Base-by-base conservation (phyloP, 2,888 invertebrate genomes). In the Eurytoma californica region DNA sequence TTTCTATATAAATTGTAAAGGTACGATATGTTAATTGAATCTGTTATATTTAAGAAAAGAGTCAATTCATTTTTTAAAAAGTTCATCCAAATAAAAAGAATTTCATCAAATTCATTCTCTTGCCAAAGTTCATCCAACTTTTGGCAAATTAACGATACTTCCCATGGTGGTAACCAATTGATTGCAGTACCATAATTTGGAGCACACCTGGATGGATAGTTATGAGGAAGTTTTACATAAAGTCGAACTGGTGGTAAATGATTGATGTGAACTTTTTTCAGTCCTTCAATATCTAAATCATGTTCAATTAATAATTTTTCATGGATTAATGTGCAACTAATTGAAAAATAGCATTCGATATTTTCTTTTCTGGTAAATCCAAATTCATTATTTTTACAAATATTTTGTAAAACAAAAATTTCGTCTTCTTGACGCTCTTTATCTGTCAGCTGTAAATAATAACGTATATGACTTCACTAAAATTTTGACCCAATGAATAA, bases 41-140 rank as follows among this genome's bases (percentile, higher is more conserved):
- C 61, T 14, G 77, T 58, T 47, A 85, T 80, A 7, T 83, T 72
- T 9, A 88, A 68, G 68, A 82, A 87, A 53, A 30, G 47, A 2
- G 86, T 77, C 1, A 85, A 20, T 30, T 85, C 83, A 49, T 82
- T 77, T 58, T 82, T 85, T 12, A 88, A 79, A 78, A 87, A 88
- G 24, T 85, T 81, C 4, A 84, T 53, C 87, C 88, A 88, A 0
- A 83, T 70, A 51, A 84, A 87, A 2, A 88, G 81, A 47, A 88
- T 84, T 81, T 88, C 87, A n/a, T 70, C 80, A 4, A 82, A 83
- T n/a, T 66, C 5, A 55, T 87, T 85, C 3, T 83, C 70, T 9
- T 73, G 0, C 86, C 86, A 87, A n/a, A 88, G 72, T n/a, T 86
- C 84, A 70, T 88, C 86, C 7, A 88, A 83, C 67, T 83, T 82